Evolutionary conservation across 2,888 invertebrate species (phyloP), one percentile per base, ranked within the genome.

Genomic region (Tachina fera): DNA sequence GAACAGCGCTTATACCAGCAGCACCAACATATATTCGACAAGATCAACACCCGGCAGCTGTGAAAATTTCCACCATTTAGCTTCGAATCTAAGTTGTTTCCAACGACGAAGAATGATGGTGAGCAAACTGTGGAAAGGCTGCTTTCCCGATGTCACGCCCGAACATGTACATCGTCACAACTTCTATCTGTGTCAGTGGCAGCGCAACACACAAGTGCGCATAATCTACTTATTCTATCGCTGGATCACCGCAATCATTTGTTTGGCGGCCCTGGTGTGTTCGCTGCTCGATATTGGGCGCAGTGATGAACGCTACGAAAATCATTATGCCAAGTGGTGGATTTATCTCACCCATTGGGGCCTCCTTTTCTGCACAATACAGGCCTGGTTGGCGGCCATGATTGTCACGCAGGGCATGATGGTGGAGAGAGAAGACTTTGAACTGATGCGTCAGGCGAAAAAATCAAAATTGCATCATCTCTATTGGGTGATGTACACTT

Each of bases 261-360:
- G 92, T 82, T 87, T 93, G 87, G 93, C 93, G n/a, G 93, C 93
- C 0, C 87, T 93, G 81, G 93, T 92, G 4, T 93, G 93, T 88
- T 93, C 93, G 39, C 88, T 92, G 61, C 89, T 93, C 85, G 93
- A 93, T 87, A 91, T 93, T 77, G 93, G 93, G 10, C 92, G 92
- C 31, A 91, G 92, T n/a, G 93, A 93, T 49, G 92, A 92, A 87
- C 93, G 92, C 56, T 92, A 90, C 82, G 93, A 93, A 88, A 91
- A 93, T 88, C 93, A 93, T 88, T 92, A 93, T 86, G 92, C 92
- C 86, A 93, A 93, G 88, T 93, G 93, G 93, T 93, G 93, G 93
- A 93, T 93, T 79, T 93, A 93, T 86, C 87, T 93, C 83, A 93
- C 93, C 76, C 92, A 93, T 87, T 93, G 93, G 93, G 93, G 93